These are phyloP conservation scores for Agriopis leucophaearia DNA, from an alignment of 2,888 invertebrate species.

Conservation along the genomic window DNA sequence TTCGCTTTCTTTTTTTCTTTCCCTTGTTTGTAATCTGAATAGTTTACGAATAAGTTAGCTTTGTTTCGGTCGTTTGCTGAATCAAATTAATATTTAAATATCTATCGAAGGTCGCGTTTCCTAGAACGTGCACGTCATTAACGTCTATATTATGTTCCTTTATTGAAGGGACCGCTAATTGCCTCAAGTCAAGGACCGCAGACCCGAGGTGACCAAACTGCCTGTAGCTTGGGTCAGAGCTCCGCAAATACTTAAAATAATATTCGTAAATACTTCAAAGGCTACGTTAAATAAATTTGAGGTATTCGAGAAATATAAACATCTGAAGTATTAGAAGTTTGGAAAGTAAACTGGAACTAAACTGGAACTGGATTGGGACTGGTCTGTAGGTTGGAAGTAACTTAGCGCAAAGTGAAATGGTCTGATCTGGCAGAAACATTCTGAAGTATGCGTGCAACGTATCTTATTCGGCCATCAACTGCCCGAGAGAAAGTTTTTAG, in stretches of 20 bases:
- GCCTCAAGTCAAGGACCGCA: constrained; percentile 18
- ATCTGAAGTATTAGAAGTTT: constrained; percentile 15
- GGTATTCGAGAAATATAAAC: constrained; percentile 1
- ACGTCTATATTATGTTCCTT: neutral
- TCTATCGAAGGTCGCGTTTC: constrained; percentile 18
- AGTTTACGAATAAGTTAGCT: neutral
- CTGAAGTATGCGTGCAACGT: constrained; percentile 37
- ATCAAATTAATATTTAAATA: constrained; percentile 7
- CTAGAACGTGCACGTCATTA: constrained; percentile 6
- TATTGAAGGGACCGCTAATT: constrained; percentile 19
- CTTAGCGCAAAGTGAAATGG: constrained; percentile 19
- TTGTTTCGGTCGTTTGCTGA: neutral
- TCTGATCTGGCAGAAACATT: constrained; percentile 17
- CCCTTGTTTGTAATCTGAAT: neutral
- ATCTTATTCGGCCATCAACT: constrained; percentile 45
- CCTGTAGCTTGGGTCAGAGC: constrained; percentile 9
- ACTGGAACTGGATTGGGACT: too few species aligned
- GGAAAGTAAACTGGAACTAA: constrained; percentile 7
- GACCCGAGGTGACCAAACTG: constrained; percentile 8
- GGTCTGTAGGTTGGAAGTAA: too few species aligned
- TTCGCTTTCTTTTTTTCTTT: neutral
- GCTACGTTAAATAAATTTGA: neutral
- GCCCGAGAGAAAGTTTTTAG: constrained; percentile 44
- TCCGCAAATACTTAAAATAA: constrained; percentile 14
- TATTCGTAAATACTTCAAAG: constrained; percentile 18